Percentiles rank a stretch among this genome's conserved stretches.
These are phyloP conservation scores for Onychomys torridus DNA, from an alignment of 2,797 vertebrate genomes.

Conservation along the genomic window DNA sequence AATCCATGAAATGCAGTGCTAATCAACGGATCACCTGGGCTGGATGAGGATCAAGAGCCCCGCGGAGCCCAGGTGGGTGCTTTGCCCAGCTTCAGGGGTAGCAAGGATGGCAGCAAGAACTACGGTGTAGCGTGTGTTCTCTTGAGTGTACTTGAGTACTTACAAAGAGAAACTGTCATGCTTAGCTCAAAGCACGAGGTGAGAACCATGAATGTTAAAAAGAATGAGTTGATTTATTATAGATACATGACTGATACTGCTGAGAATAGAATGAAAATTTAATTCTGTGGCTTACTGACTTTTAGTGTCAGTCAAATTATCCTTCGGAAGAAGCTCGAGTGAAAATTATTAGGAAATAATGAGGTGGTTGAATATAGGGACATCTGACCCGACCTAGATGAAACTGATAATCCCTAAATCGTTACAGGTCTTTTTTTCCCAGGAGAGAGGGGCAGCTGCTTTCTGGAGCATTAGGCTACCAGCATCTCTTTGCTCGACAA, in stretches of 20 bases:
- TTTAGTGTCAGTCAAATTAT: conserved; percentile 2
- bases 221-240: conserved; percentile 2
- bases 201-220: conserved; percentile 37
- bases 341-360: conserved; percentile 22
- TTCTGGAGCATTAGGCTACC: no score
- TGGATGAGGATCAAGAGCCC: neutral
- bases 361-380: neutral
- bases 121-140: neutral
- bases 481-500: neutral
- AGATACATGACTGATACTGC: neutral
- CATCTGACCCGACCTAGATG: neutral
- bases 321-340: neutral
- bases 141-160: conserved; percentile 37
- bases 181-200: conserved; percentile 43
- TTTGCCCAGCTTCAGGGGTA: neutral
- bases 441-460: neutral
- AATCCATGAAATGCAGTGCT: neutral
- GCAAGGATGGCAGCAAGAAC: neutral
- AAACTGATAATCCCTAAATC: neutral
- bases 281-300: neutral
- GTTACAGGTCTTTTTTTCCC: neutral
- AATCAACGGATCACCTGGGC: neutral
- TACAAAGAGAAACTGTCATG: conserved; percentile 38
- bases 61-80: conserved; percentile 11
- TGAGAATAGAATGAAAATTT: conserved; percentile 4